Conservation (phyloP, 2,888 invertebrate genomes). For the Auanema sp. region DNA sequence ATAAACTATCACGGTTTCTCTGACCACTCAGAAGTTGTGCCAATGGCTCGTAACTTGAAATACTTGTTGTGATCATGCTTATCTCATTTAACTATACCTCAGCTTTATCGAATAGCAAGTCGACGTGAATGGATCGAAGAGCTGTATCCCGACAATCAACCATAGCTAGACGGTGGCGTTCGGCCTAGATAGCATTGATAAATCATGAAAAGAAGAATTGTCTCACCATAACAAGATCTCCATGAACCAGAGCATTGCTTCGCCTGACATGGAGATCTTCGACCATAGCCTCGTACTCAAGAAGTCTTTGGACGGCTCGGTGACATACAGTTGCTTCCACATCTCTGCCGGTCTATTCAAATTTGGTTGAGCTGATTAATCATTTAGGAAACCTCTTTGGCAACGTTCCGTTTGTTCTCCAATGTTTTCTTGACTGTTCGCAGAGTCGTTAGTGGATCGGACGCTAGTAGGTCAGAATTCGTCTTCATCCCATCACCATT, state of each 20-base stretch:
- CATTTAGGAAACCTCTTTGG: slow-evolving; percentile 23
- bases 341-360: slow-evolving; percentile 31
- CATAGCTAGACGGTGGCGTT: slow-evolving; percentile 46
- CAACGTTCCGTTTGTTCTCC: slow-evolving; percentile 37
- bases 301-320: slow-evolving; percentile 49
- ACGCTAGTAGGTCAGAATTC: slow-evolving; percentile 27
- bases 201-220: no score
- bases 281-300: slow-evolving; percentile 50
- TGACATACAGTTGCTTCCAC: slow-evolving; percentile 49
- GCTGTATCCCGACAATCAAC: slow-evolving; percentile 55
- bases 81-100: slow-evolving; percentile 27
- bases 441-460: slow-evolving; percentile 47
- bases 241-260: slow-evolving; percentile 36
- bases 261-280: slow-evolving; percentile 40
- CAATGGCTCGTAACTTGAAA: slow-evolving; percentile 35
- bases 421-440: slow-evolving; percentile 47
- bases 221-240: slow-evolving; percentile 33
- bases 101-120: slow-evolving; percentile 43
- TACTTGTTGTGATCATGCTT: neutral
- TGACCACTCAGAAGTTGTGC: slow-evolving; percentile 38
- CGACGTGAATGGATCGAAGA: slow-evolving; percentile 52
- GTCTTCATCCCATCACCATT: slow-evolving; percentile 50
- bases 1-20: slow-evolving; percentile 14
- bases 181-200: no score
- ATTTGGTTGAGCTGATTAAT: neutral